Evolutionary conservation across 2,797 vertebrate genomes (phyloP).

Genomic region (Peromyscus eremicus): DNA sequence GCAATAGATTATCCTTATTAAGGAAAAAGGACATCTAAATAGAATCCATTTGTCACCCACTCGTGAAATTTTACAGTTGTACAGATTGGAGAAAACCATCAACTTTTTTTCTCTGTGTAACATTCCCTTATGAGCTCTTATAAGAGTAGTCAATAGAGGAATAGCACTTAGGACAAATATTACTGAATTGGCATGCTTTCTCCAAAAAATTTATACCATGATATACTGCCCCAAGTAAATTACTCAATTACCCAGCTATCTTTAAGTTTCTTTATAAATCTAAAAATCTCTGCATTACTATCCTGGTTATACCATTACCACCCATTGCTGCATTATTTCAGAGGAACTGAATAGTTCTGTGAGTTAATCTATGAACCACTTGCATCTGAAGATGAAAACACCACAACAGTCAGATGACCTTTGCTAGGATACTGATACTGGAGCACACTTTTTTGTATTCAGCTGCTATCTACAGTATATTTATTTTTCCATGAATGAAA

Average conservation of each 20-base stretch:
- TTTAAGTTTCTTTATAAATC: constrained; percentile 5
- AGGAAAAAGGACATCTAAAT: background rate
- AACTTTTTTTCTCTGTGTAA: background rate
- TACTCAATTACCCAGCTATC: background rate
- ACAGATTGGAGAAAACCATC: constrained; percentile 9
- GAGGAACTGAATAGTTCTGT: background rate
- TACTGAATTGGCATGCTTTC: background rate
- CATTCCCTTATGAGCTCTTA: constrained; percentile 11
- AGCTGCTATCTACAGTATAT: background rate
- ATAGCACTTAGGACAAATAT: background rate
- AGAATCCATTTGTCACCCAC: background rate
- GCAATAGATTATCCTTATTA: constrained; percentile 12
- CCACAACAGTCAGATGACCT: background rate
- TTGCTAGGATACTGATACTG: background rate
- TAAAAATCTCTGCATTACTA: background rate
- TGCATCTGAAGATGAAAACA: constrained; percentile 42
- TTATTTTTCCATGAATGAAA: constrained; percentile 59
- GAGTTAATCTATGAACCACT: background rate
- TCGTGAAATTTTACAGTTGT: constrained; percentile 37
- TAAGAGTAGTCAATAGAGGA: constrained; percentile 1
- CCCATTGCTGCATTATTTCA: background rate
- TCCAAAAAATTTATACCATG: background rate
- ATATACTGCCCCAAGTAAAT: background rate
- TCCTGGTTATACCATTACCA: background rate
- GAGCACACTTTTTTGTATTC: constrained; percentile 57